phyloP scores from a whole-genome alignment of 2,888 invertebrate species.

The Linnaemya tessellans region DNA sequence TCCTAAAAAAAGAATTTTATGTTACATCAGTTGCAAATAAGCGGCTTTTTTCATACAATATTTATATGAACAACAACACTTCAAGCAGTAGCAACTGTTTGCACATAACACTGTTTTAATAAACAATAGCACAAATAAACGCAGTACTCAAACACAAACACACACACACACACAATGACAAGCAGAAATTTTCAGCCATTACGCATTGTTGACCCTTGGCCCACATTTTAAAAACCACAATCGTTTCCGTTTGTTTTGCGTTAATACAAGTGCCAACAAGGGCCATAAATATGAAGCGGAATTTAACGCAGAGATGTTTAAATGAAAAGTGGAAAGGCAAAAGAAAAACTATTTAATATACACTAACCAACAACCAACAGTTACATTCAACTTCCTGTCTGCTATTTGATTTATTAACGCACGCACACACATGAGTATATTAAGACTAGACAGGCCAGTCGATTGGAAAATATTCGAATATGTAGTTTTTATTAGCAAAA shows the following conservation, averaged over 20 bases:
- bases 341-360: conserved; percentile 41
- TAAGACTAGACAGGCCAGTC: too few relatives aligned
- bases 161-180: background rate
- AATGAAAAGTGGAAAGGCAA: conserved; percentile 5
- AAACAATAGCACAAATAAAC: background rate
- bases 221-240: conserved; percentile 59
- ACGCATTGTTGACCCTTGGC: conserved; percentile 58
- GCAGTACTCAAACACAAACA: background rate
- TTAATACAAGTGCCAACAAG: conserved; percentile 35
- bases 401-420: conserved; percentile 30
- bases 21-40: background rate
- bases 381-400: conserved; percentile 37
- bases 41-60: conserved; percentile 1
- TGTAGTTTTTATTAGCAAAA: background rate
- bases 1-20: conserved; percentile 25
- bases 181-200: conserved; percentile 12
- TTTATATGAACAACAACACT: background rate
- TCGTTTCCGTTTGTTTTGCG: conserved; percentile 43
- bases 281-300: conserved; percentile 19
- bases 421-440: background rate
- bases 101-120: conserved; percentile 34
- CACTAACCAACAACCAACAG: conserved; percentile 35
- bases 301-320: conserved; percentile 26
- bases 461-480: background rate
- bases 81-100: conserved; percentile 6